Percentiles rank a stretch among this genome's conserved stretches.
Conservation (phyloP, 2,888 invertebrate genomes). For the Entomobrya multifasciata region DNA sequence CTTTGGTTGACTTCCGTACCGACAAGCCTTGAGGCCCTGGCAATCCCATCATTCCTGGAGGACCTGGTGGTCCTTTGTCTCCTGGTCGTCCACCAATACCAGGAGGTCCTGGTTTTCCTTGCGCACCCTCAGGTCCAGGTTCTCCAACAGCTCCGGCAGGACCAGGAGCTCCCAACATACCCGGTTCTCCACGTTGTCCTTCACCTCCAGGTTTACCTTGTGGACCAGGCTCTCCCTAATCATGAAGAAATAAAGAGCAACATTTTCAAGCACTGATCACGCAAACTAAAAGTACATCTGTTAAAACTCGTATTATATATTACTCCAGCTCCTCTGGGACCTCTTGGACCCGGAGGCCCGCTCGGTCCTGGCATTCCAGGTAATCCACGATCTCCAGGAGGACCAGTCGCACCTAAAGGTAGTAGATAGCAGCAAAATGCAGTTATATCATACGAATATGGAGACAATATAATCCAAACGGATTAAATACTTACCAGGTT, state of each 20-base stretch:
- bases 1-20: constrained; percentile 82
- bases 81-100: constrained; percentile 88
- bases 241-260: background rate
- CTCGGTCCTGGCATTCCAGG: constrained; percentile 85
- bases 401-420: constrained; percentile 83
- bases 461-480: background rate
- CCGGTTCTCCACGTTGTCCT: constrained; percentile 87
- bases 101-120: constrained; percentile 83
- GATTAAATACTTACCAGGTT: constrained; percentile 83
- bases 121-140: constrained; percentile 84
- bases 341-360: constrained; percentile 86
- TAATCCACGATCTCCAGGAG: constrained; percentile 85
- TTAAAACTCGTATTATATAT: no score
- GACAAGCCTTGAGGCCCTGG: constrained; percentile 87
- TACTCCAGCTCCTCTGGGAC: constrained; percentile 86
- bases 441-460: no score
- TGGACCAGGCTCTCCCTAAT: constrained; percentile 87
- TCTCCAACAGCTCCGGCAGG: constrained; percentile 82
- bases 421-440: background rate
- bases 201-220: constrained; percentile 88
- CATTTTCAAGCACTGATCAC: no score
- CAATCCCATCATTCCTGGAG: constrained; percentile 85
- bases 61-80: constrained; percentile 87
- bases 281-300: no score
- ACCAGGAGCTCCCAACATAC: constrained; percentile 86